Evolutionary conservation across 2,888 invertebrate species (phyloP).

Genomic region (Apotomis turbidana): DNA sequence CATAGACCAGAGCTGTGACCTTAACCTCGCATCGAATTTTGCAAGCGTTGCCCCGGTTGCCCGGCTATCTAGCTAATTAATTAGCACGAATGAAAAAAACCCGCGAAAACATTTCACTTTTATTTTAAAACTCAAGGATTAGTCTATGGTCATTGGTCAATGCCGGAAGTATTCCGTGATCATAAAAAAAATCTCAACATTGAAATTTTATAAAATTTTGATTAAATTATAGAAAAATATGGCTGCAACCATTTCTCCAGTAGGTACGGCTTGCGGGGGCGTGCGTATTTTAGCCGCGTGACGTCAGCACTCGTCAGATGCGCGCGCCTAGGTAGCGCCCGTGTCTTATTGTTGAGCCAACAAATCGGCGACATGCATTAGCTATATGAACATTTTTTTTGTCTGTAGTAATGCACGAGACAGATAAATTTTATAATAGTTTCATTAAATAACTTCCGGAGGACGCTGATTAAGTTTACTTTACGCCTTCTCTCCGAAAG

Average conservation of each 20-base stretch:
- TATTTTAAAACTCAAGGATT: constrained; percentile 12
- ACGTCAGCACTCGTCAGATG: constrained; percentile 55
- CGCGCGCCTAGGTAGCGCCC: constrained; percentile 52
- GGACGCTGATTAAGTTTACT: no score
- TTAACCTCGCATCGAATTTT: constrained; percentile 11
- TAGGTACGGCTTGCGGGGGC: constrained; percentile 54
- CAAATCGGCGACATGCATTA: neutral
- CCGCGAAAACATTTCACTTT: constrained; percentile 1
- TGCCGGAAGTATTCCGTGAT: constrained; percentile 22
- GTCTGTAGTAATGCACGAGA: neutral
- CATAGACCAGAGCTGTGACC: neutral
- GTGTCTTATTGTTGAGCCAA: constrained; percentile 25
- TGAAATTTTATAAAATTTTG: constrained; percentile 1
- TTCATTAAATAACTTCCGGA: no score
- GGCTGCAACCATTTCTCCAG: constrained; percentile 50
- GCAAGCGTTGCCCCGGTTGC: neutral
- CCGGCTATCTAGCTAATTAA: neutral
- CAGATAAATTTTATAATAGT: neutral
- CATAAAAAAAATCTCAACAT: constrained; percentile 1
- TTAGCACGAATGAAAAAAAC: neutral
- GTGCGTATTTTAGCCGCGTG: constrained; percentile 68
- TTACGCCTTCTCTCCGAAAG: neutral
- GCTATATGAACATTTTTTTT: neutral
- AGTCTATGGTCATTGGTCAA: constrained; percentile 22
- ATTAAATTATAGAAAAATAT: constrained; percentile 30